Evolutionary conservation across 2,113 vertebrate species (phyloP).

Genomic region (Cynoglossus semilaevis): DNA sequence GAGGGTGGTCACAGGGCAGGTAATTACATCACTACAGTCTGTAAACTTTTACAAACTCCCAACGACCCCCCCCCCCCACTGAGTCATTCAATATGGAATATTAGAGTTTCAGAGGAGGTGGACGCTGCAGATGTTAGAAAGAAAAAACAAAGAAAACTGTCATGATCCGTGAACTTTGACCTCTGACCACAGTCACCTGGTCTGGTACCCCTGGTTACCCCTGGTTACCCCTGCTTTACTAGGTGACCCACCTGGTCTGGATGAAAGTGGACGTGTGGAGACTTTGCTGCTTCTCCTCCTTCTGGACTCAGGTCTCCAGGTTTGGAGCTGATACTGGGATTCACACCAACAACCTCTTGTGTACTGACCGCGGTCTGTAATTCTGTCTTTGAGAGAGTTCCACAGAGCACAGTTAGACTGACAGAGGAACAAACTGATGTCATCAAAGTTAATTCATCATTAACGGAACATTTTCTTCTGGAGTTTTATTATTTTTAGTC

Average conservation of each 20-base stretch:
- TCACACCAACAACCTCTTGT: constrained; percentile 62
- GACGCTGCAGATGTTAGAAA: too few species aligned
- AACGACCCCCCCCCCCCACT: neutral
- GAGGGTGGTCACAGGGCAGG: neutral
- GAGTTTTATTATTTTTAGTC: too few species aligned
- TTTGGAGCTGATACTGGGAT: neutral
- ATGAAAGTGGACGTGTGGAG: neutral
- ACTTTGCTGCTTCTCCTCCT: constrained; percentile 9
- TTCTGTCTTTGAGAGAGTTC: constrained; percentile 68
- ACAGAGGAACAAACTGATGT: neutral
- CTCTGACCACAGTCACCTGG: too few species aligned
- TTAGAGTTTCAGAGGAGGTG: too few species aligned
- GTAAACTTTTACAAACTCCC: neutral
- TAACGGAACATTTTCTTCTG: too few species aligned
- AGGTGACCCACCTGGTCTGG: constrained; percentile 44
- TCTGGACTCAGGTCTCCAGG: constrained; percentile 9
- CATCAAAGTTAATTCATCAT: too few species aligned
- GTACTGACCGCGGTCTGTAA: constrained; percentile 67
- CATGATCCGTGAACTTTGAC: too few species aligned
- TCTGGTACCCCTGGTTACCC: too few species aligned
- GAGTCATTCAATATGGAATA: neutral
- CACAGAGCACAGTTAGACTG: constrained; percentile 1
- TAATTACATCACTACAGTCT: neutral
- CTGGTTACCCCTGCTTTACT: too few species aligned
- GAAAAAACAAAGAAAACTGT: too few species aligned